Evolutionary conservation across 1,140 invertebrate genomes (phyloP), one percentile per base, ranked within the genome.

Genomic region (Drosophila lowei): DNA sequence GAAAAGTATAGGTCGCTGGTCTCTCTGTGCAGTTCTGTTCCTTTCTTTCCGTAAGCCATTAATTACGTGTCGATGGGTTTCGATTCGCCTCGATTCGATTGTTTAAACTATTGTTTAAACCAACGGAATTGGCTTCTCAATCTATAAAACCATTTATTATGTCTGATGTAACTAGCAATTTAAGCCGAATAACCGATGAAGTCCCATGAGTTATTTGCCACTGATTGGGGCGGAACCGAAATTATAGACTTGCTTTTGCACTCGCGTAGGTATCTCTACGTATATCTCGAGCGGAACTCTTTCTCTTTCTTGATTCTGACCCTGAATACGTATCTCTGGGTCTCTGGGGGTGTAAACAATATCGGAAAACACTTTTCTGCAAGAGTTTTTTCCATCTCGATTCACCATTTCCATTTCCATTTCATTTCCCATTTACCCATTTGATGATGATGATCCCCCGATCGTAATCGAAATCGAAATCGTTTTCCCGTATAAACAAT

Each of bases 11-110:
- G 34, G 34, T 38, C 2, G 4, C 30, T 30, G 28, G 28, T 30
- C 7, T 18, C 11, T 23, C 47, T 55, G 15, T 13, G 43, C 38
- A 30, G 42, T 65, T 66, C 47, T 25, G 34, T 54, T 52, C 47
- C 58, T 61, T 61, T 42, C 28, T 62, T 58, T 63, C 63, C 63
- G 53, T 59, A 42, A 56, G 77, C 73, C 74, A 81, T 83, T 78
- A 83, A 83, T 81, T 83, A 81, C 62, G 54, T 38, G 34, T 13
- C 11, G 21, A 44, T 47, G 49, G 48, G 30, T 11, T 34, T 34
- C 65, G 60, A 56, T 23, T 23, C 23, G 23, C 23, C 5, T 34
- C 65, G 60, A 56, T 18, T 63, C 52, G 53, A 43, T 52, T 57
- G 46, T 9, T 50, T 50, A 46, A 68, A 73, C 53, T 72, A 61